Conservation (phyloP, 2,888 invertebrate genomes). For the Oscheius sp. region DNA sequence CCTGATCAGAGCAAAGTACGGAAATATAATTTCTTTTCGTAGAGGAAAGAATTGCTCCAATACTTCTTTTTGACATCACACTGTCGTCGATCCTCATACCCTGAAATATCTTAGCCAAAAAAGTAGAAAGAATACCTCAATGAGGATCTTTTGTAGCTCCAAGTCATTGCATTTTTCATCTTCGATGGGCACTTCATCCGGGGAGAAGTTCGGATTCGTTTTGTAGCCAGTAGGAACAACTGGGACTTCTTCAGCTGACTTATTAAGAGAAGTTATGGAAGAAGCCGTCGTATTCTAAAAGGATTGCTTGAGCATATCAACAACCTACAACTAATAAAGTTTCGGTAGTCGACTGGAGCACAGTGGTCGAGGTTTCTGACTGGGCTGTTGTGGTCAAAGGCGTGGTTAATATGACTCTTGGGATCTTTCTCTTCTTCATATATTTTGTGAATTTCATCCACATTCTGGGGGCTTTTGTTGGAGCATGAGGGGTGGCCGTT, state of each 20-base stretch:
- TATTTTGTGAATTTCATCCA: not conserved
- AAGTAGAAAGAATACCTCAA: not conserved
- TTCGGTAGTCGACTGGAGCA: too few species aligned
- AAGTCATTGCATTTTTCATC: slow-evolving; percentile 22
- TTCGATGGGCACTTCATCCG: slow-evolving; percentile 18
- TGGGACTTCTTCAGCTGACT: slow-evolving; percentile 12
- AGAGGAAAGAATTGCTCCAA: slow-evolving; percentile 15
- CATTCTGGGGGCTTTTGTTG: not conserved
- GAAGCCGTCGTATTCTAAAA: too few species aligned
- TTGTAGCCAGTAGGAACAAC: slow-evolving; percentile 23
- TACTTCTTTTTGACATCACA: slow-evolving; percentile 13
- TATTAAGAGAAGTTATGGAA: too few species aligned
- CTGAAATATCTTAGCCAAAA: not conserved
- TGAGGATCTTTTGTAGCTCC: slow-evolving; percentile 12
- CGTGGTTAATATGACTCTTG: not conserved
- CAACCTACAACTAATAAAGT: too few species aligned
- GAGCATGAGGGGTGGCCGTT: not conserved
- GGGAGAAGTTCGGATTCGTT: slow-evolving; percentile 23
- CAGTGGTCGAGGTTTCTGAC: too few species aligned
- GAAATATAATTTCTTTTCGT: slow-evolving; percentile 2
- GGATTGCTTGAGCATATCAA: too few species aligned
- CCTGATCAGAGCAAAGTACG: slow-evolving; percentile 19
- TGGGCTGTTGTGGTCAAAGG: not conserved
- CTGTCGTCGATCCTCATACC: slow-evolving; percentile 23
- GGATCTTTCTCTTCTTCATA: not conserved